Conservation (phyloP, 1,140 invertebrate genomes). For the Pantala flavescens region DNA sequence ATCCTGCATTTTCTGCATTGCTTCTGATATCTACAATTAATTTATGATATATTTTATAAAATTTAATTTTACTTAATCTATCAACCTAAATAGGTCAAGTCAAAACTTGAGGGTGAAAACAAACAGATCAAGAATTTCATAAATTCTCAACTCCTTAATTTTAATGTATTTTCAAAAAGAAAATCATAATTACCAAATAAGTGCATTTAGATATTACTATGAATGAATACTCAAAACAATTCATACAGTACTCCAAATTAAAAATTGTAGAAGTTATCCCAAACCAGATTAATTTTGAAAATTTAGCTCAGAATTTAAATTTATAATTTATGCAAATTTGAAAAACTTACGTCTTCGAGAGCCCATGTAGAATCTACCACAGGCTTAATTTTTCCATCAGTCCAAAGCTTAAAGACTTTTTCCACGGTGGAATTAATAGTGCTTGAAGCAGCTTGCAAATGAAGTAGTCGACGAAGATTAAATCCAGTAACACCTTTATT, state of each 20-base stretch:
- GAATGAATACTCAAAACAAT: no score
- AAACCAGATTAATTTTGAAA: no score
- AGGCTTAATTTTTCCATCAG: slow-evolving; percentile 65
- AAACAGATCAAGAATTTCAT: neutral
- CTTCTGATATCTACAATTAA: slow-evolving; percentile 66
- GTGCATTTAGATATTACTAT: no score
- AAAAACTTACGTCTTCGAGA: slow-evolving; percentile 63
- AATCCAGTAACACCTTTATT: slow-evolving; percentile 75
- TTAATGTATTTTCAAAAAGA: no score
- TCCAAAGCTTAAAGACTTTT: slow-evolving; percentile 63
- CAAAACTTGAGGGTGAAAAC: slow-evolving; percentile 13
- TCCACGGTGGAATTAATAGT: slow-evolving; percentile 58
- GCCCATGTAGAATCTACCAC: slow-evolving; percentile 76
- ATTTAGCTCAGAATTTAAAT: no score
- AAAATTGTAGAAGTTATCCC: no score
- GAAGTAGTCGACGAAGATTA: slow-evolving; percentile 72
- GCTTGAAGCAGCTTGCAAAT: slow-evolving; percentile 61
- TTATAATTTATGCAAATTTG: no score
- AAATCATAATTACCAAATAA: no score
- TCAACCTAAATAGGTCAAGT: neutral
- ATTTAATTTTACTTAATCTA: slow-evolving; percentile 3
- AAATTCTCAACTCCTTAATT: neutral
- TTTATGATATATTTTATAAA: no score
- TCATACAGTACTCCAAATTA: no score
- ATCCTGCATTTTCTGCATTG: slow-evolving; percentile 87